Percentiles rank a stretch among this genome's conserved stretches.
phyloP scores from a whole-genome alignment of 1,140 invertebrate genomes.

The Macrosteles quadrilineatus region DNA sequence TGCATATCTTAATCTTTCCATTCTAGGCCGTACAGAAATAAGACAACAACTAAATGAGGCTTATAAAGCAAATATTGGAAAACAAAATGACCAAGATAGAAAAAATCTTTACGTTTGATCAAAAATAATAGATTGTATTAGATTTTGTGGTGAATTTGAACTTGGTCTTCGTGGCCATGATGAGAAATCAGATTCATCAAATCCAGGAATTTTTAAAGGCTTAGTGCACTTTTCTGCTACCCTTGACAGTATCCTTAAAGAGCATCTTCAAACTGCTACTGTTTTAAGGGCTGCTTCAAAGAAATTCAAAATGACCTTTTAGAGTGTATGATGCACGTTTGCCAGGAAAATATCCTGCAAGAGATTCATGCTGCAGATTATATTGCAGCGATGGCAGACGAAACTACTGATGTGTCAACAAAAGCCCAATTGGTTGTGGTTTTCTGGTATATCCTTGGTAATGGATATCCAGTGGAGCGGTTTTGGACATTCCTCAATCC shows the following conservation, averaged over 20 bases:
- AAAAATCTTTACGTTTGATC: constrained; percentile 46
- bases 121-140: constrained; percentile 47
- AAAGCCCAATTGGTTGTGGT: background rate
- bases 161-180: constrained; percentile 42
- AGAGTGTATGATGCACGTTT: constrained; percentile 43
- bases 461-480: too few species aligned
- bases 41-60: constrained; percentile 31
- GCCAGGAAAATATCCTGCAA: constrained; percentile 37
- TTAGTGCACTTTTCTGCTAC: constrained; percentile 29
- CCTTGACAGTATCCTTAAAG: constrained; percentile 43
- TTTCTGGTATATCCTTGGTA: too few species aligned
- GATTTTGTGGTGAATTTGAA: constrained; percentile 46
- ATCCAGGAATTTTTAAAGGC: constrained; percentile 38
- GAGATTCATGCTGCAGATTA: constrained; percentile 37
- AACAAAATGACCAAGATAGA: constrained; percentile 44
- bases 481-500: too few species aligned
- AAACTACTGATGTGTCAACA: background rate
- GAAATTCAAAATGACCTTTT: constrained; percentile 35
- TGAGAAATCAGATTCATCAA: constrained; percentile 40
- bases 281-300: constrained; percentile 36
- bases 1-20: constrained; percentile 21
- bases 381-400: background rate
- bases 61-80: constrained; percentile 33
- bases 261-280: constrained; percentile 45
- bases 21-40: constrained; percentile 36